phyloP scores from a whole-genome alignment of 2,113 vertebrate genomes.

The Tichodroma muraria region DNA sequence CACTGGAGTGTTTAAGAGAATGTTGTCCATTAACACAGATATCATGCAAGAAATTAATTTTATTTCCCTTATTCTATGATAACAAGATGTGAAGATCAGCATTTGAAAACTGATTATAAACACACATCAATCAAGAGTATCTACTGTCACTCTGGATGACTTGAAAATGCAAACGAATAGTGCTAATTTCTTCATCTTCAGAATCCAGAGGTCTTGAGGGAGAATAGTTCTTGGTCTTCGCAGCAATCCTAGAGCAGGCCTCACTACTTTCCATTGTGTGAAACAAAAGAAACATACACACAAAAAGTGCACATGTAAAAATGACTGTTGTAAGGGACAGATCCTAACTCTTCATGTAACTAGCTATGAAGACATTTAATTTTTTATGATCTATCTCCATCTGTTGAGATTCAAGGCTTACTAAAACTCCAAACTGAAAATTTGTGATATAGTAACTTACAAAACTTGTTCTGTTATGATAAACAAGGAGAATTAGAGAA shows the following conservation, averaged over 20 bases:
- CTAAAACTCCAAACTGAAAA: not conserved
- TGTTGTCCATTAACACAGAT: not conserved
- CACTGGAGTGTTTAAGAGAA: not conserved
- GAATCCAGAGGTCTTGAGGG: not conserved
- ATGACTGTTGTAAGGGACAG: not conserved
- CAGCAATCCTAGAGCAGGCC: not conserved
- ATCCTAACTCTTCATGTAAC: not conserved
- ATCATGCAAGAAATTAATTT: not conserved
- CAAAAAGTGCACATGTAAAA: not conserved
- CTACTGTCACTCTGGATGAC: not conserved
- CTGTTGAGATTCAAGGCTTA: not conserved
- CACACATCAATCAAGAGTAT: not conserved
- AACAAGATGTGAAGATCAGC: not conserved
- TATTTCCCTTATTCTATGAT: not conserved
- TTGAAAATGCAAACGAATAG: not conserved
- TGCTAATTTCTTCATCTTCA: not conserved
- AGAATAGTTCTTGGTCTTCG: not conserved
- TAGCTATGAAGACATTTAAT: not conserved
- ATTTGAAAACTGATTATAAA: not conserved
- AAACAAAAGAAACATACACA: not conserved
- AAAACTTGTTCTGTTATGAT: not conserved
- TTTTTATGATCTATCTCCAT: not conserved
- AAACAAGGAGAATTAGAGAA: not conserved
- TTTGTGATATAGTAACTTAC: not conserved
- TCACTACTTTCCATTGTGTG: too few species aligned